Base-by-base conservation (phyloP, 2,888 invertebrate genomes). In the Cantharis rustica region DNA sequence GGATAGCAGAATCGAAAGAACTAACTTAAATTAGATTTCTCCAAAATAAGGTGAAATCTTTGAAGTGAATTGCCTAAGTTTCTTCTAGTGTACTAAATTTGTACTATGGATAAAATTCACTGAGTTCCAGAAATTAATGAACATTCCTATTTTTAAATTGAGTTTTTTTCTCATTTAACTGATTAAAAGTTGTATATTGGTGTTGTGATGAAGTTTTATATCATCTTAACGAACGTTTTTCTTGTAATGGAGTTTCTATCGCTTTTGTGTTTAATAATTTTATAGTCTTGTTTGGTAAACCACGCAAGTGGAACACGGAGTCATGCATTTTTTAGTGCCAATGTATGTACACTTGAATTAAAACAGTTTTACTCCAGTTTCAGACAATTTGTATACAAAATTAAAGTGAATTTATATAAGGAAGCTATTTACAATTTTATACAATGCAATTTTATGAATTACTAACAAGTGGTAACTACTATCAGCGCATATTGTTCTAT, bases 1-100 rank as follows among this genome's bases (percentile, higher is more conserved):
- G 26, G 62, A 69, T 11, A 72, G 20, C 68, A 66, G 20, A 72
- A 72, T 72, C 23, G 68, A 72, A 72, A 72, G 64, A 62, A 61
- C 47, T 61, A 68, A 73, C 26, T 73, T 16, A 73, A 73, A 73
- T 69, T 68, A 62, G 62, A 73, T 73, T 61, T 69, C 62, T 17
- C 15, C n/a, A 72, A 68, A 68, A 73, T 63, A 69, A 68, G 73
- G 68, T 73, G 61, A 66, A 66, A 64, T 68, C 61, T 31, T 62
- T 73, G 31, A 47, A 66, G 64, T 15, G 47, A 27, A 64, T 13
- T 63, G 62, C 63, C 16, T 16, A 71, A 63, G 16, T 15, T 27
- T 71, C 11, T 20, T 23, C 20, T 20, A n/a, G 64, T 23, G 23
- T 17, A 66, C 20, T 20, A 66, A 66, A 66, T 66, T 16, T 20